phyloP scores from a whole-genome alignment of 2,113 vertebrate genomes.

The Sylvia atricapilla region DNA sequence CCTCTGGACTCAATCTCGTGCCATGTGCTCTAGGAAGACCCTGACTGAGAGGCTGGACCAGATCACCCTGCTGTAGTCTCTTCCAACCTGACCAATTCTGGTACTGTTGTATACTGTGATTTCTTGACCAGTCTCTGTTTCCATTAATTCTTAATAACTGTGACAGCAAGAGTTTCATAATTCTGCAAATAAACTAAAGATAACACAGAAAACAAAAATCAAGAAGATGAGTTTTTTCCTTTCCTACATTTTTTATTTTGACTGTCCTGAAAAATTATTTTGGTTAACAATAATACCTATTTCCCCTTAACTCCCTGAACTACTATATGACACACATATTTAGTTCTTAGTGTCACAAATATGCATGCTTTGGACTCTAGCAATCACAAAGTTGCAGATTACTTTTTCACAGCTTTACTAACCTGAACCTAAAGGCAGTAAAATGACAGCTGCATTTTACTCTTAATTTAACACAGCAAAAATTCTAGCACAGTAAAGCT shows the following conservation, averaged over 20 bases:
- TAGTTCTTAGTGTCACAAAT: neutral
- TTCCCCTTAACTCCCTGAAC: neutral
- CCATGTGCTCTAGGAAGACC: neutral
- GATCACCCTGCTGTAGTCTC: fast-evolving
- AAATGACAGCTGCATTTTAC: neutral
- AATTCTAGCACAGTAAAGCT: neutral
- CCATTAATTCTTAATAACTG: neutral
- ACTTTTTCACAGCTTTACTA: neutral
- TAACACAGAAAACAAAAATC: neutral
- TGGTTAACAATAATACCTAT: neutral
- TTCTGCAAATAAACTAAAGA: neutral
- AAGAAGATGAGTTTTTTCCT: neutral
- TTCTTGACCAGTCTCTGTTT: neutral
- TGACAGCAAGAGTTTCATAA: neutral
- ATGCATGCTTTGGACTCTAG: neutral
- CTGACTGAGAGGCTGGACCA: neutral
- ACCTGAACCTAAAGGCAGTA: neutral
- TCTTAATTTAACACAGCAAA: neutral
- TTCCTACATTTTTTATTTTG: neutral
- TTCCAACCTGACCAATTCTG: neutral
- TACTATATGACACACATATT: neutral
- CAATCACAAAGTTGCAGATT: neutral
- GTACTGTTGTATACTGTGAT: neutral
- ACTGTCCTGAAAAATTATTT: neutral
- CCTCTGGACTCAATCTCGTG: neutral